A percentile compares a stretch with the other conserved stretches of the same genome.
Conservation (phyloP, 2,113 vertebrate genomes). For the Opisthocomus hoazin region DNA sequence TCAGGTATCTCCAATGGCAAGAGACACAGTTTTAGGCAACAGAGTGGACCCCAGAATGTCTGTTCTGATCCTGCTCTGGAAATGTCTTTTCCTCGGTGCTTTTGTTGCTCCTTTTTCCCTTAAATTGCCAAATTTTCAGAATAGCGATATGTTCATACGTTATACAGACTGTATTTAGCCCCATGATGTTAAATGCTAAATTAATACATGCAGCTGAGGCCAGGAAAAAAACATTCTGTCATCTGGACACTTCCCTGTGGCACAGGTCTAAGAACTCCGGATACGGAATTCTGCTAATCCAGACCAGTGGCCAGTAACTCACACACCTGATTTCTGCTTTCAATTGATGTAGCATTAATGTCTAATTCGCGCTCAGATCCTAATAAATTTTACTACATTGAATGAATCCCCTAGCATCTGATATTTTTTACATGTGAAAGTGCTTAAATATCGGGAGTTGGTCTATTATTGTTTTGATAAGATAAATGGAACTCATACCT, state of each 20-base stretch:
- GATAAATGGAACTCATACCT: background rate
- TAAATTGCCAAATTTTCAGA: background rate
- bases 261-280: background rate
- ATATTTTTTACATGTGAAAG: background rate
- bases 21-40: background rate
- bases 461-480: background rate
- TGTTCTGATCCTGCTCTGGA: background rate
- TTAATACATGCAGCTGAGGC: background rate
- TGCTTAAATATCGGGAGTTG: background rate
- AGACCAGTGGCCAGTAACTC: background rate
- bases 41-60: background rate
- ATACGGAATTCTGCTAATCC: background rate
- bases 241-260: background rate
- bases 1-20: background rate
- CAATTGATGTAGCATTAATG: background rate
- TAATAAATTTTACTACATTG: background rate
- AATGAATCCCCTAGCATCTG: background rate
- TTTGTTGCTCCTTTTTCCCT: background rate
- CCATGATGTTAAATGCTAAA: background rate
- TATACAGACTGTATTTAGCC: background rate
- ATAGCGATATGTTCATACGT: background rate
- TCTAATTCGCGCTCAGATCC: background rate
- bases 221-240: background rate
- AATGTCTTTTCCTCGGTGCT: background rate
- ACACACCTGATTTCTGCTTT: background rate